Percentiles rank a stretch among this genome's conserved stretches.
Conservation (phyloP, 2,113 vertebrate genomes). For the Phylloscopus whistleri region DNA sequence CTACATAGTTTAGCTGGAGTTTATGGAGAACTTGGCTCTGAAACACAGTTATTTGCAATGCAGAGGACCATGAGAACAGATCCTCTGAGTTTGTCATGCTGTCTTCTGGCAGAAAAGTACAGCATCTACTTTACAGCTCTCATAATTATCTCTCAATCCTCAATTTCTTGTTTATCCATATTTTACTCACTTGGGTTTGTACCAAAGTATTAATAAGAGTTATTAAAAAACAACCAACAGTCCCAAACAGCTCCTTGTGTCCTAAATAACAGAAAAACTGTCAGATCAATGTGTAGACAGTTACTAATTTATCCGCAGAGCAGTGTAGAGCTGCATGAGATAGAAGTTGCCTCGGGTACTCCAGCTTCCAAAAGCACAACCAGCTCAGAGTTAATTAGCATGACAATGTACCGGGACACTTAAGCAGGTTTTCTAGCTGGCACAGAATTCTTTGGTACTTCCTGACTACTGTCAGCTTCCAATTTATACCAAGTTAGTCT, state of each 20-base stretch:
- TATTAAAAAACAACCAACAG: neutral
- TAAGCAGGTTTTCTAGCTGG: neutral
- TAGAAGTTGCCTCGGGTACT: neutral
- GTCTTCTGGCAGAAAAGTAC: neutral
- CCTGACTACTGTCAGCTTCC: neutral
- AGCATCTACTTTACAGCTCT: neutral
- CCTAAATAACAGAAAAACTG: neutral
- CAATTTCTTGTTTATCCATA: neutral
- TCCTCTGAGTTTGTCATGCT: neutral
- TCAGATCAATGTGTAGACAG: neutral
- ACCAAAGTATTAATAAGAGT: neutral
- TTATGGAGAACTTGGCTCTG: neutral
- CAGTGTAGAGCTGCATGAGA: neutral
- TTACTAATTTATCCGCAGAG: neutral
- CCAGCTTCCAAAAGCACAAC: neutral
- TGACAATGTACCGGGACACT: fast-evolving
- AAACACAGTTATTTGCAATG: neutral
- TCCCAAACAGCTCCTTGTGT: neutral
- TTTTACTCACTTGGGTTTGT: neutral
- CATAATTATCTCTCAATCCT: neutral
- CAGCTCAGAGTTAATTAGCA: neutral
- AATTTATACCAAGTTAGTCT: neutral
- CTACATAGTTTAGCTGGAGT: neutral
- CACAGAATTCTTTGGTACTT: neutral
- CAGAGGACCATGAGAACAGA: neutral